Base-by-base conservation (phyloP, 2,888 invertebrate genomes). In the Agriotes lineatus region DNA sequence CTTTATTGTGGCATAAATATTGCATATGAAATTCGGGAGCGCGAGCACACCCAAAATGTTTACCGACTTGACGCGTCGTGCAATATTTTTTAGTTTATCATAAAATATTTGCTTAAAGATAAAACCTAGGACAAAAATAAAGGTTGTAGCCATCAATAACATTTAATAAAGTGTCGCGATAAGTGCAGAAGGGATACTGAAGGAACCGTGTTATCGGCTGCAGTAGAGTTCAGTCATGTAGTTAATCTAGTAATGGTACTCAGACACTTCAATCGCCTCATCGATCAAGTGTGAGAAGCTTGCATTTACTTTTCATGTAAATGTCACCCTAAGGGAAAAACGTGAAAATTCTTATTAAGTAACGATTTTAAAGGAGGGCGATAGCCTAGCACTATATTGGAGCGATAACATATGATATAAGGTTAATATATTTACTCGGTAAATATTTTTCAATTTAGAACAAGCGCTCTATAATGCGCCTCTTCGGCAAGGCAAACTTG, bases 41-140 rank as follows among this genome's bases (percentile, higher is more conserved):
- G 22, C 30, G 19, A 62, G 39, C 50, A 67, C 48, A 16, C 56
- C 39, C 56, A 64, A 65, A 63, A 59, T 68, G 67, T 70, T 68
- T 69, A 54, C 69, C 71, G 71, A 70, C 72, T 74, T 75, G 74
- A 74, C 74, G 74, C 73, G 63, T 67, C 71, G 67, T 61, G 72
- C 72, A 71, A 75, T 75, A 74, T 74, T 75, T 71, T 56, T 62
- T 62, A 63, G 70, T 75, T 77, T 76, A 77, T 77, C 75, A 57
- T 77, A 72, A 76, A 76, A 75, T 77, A 77, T 77, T 77, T 75
- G 72, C 60, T 68, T 69, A 69, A 72, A 76, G 75, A 75, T 76
- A 76, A 74, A 74, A 71, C 60, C 39, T 63, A 20, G 59, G 64
- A 73, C 69, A 74, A 72, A 71, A 75, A 72, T 72, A 75, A 74